phyloP scores from a whole-genome alignment of 2,797 vertebrate species.

The Enteromius argenteus region DNA sequence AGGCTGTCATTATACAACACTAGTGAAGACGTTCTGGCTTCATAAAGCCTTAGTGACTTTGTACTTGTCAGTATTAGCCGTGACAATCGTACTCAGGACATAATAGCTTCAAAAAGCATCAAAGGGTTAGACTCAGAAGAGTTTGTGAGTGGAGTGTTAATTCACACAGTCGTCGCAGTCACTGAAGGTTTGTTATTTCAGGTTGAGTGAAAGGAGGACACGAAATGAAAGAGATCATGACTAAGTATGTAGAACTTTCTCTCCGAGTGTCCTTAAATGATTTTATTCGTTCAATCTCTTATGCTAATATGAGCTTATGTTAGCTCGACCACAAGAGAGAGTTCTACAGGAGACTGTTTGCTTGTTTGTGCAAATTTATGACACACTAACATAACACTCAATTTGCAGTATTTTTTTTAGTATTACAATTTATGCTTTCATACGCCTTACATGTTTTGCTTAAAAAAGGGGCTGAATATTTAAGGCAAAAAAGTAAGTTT shows the following conservation, averaged over 20 bases:
- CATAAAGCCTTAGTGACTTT: constrained; percentile 30
- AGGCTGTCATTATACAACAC: constrained; percentile 26
- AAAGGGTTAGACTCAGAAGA: background rate
- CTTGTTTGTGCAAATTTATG: background rate
- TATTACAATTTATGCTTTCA: background rate
- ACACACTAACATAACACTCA: background rate
- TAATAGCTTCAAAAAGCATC: constrained; percentile 22
- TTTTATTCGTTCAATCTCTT: constrained; percentile 3
- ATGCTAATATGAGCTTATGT: background rate
- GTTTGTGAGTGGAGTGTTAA: constrained; percentile 7
- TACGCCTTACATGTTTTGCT: background rate
- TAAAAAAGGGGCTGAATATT: background rate
- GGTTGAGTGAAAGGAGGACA: constrained; percentile 1
- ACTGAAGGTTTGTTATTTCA: constrained; percentile 20
- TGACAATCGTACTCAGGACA: constrained; percentile 16
- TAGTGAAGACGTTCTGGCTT: constrained; percentile 11
- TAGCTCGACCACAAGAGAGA: background rate
- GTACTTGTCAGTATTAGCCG: constrained; percentile 8
- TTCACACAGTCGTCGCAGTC: background rate
- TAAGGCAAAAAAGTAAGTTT: background rate
- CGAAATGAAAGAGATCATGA: constrained; percentile 6
- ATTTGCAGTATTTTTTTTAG: background rate
- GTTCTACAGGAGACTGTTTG: background rate
- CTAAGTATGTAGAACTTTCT: background rate
- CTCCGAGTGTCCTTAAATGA: background rate